Base-by-base conservation (phyloP, 2,113 vertebrate genomes). In the Hypocryptadius cinnamomeus region DNA sequence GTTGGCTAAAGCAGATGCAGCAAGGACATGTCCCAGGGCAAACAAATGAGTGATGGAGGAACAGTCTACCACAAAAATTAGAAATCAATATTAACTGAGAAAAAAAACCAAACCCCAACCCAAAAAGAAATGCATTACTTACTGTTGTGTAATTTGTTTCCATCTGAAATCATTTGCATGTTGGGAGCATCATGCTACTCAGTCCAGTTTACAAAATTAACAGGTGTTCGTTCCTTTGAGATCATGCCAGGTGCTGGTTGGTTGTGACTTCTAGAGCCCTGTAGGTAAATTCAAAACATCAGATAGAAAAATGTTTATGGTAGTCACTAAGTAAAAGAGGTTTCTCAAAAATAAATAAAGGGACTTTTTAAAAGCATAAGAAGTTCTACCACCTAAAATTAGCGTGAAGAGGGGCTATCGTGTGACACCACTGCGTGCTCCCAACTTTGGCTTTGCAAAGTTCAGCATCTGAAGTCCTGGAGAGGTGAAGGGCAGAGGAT, bases 401-500 rank as follows among this genome's bases (percentile, higher is more conserved):
- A 96, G 72, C 2, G 0, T 48, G 53, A 78, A 66, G 90, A 89
- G n/a, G 53, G 28, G 40, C 61, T 95, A 86, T 95, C 31, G 1
- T 50, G 89, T 94, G 37, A 94, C 94, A 30, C 44, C 8, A 2
- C 7, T 88, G 72, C 79, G 18, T 57, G 91, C 53, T 85, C 56
- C 56, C 28, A 64, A 3, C 79, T 77, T 63, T 20, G 24, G 35
- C 68, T 57, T 69, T 78, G 76, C 30, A 33, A 60, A 77, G 79
- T 94, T 77, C 0, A 0, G 56, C 69, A 78, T 83, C 79, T 88
- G 0, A 84, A 80, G 68, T 56, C 14, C 76, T 3, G 3, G 48
- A 15, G 69, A 91, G 69, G 37, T 92, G 93, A 96, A 95, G 93
- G 93, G 68, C 93, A 94, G 66, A 65, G 66, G 74, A 79, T 87